Evolutionary conservation across 2,797 vertebrate species (phyloP), one percentile per base, ranked within the genome.

Genomic region (Antennarius maculatus): DNA sequence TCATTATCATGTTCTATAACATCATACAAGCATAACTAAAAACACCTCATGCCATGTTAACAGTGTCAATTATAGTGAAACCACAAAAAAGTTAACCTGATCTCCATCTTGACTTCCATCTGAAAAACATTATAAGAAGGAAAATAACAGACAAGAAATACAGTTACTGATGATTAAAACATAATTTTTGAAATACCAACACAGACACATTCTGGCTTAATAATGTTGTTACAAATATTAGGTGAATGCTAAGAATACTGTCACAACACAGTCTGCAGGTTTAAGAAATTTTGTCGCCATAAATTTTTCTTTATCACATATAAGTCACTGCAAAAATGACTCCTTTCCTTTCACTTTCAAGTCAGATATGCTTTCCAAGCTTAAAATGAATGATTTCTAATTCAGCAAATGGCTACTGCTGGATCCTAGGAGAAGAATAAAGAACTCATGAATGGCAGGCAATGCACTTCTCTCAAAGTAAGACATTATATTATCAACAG

Each of bases 51-150:
- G 12, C 41, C 41, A 42, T 45, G 14, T 55, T 57, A 52, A 10
- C 34, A 27, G 50, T 68, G 56, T 56, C 42, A 75, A 69, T 6
- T 12, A 7, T 3, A 58, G 39, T 80, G 17, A 71, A 70, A 78
- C 55, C 59, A 72, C 71, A 64, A 80, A 80, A 79, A 0, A 69
- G 58, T 90, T 92, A 95, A 99, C 96, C 96, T 97, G 96, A 84
- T 94, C 91, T 86, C 91, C 94, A 92, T 91, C 94, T 94, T 87
- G 95, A 90, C 91, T 94, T 91, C 92, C 94, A 93, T 96, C 96
- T 98, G 95, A 77, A 93, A 94, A 89, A 90, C 74, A 91, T 63
- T 41, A 69, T 13, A 59, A 83, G 57, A 88, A 54, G 82, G 57
- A 71, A 67, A 61, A 13, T 1, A 55, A 15, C 46, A 80, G 34